These are phyloP conservation scores for Saxidomus purpurata DNA, from an alignment of 1,140 invertebrate genomes.

Conservation along the genomic window DNA sequence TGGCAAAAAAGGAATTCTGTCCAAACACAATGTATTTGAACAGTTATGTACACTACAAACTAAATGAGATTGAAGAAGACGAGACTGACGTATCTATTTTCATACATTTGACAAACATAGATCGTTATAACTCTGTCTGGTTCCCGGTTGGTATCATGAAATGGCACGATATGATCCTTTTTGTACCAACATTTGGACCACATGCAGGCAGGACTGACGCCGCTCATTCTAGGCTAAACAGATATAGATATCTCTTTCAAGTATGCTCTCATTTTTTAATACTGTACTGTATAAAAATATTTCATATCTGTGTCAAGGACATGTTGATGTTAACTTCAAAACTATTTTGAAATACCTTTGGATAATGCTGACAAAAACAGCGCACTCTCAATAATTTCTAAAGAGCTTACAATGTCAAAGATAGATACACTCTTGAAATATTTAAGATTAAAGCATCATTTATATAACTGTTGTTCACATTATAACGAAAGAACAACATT, in stretches of 20 bases:
- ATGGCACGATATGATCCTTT: neutral
- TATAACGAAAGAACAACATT: too few relatives aligned
- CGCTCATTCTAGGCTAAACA: neutral
- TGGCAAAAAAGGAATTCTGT: neutral
- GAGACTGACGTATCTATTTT: neutral
- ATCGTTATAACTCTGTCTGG: neutral
- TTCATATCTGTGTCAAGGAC: neutral
- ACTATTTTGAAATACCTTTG: neutral
- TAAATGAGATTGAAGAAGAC: neutral
- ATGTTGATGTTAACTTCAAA: neutral
- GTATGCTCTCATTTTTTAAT: neutral
- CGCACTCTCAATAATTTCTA: neutral
- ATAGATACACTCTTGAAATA: too few relatives aligned
- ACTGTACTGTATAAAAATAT: neutral
- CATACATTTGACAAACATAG: neutral
- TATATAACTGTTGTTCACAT: too few relatives aligned
- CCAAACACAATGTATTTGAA: neutral
- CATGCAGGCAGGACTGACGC: neutral
- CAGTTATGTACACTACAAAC: neutral
- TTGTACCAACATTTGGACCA: neutral
- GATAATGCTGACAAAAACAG: neutral
- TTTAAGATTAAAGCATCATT: too few relatives aligned
- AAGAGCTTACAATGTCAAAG: neutral
- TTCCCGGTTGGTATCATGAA: neutral
- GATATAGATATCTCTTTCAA: slow-evolving; percentile 11